A percentile compares a stretch with the other conserved stretches of the same genome.
Evolutionary conservation across 2,113 vertebrate genomes (phyloP).

Genomic region (Thalassoma bifasciatum): DNA sequence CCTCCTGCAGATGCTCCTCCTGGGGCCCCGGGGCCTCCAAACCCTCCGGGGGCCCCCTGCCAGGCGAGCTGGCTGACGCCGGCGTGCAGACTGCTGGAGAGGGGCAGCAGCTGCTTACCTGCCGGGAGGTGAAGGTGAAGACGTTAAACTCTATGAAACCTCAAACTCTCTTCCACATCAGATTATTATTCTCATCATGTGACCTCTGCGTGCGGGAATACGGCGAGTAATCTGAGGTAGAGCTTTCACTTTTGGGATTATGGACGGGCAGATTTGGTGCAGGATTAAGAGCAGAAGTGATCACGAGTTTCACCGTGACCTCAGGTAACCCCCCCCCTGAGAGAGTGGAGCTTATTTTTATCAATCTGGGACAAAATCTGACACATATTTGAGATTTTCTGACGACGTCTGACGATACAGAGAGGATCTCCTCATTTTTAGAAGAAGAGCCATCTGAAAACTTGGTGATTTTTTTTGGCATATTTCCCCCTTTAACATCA

Average conservation of each 20-base stretch:
- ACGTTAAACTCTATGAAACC: too few species aligned
- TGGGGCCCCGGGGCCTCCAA: background rate
- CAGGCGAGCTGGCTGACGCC: constrained; percentile 90
- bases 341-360: background rate
- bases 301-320: background rate
- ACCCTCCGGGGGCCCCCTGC: constrained; percentile 71
- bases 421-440: too few species aligned
- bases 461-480: too few species aligned
- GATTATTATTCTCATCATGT: background rate
- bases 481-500: too few species aligned
- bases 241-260: constrained; percentile 12
- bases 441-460: too few species aligned
- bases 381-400: too few species aligned
- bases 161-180: background rate
- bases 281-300: background rate
- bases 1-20: constrained; percentile 80
- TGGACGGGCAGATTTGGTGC: background rate
- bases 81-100: constrained; percentile 91
- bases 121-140: background rate
- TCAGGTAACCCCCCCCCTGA: background rate
- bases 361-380: too few species aligned
- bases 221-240: background rate
- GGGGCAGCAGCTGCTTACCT: constrained; percentile 95
- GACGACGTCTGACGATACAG: too few species aligned
- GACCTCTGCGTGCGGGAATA: background rate